These are phyloP conservation scores for cattle (Bos taurus) DNA, from an alignment of 2,113 vertebrate genomes.

Conservation along the genomic window ARS-UCD2.0 NC_037353.1:15217501-15218000, in stretches of 20 bases:
- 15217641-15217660: too few species aligned
- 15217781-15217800: not conserved
- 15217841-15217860: not conserved
- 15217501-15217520: too few species aligned
- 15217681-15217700: not conserved
- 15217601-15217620: too few species aligned
- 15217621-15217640: too few species aligned
- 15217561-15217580: too few species aligned
- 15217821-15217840: too few species aligned
- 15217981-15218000: not conserved
- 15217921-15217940: rapidly evolving
- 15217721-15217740: not conserved
- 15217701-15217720: not conserved
- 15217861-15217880: not conserved
- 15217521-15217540: too few species aligned
- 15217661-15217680: not conserved
- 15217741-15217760: too few species aligned
- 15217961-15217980: not conserved
- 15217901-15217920: not conserved
- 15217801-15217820: not conserved
- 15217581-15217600: too few species aligned
- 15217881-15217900: not conserved
- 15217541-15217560: too few species aligned
- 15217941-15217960: not conserved
- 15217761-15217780: not conserved